A percentile compares a stretch with the other conserved stretches of the same genome.
Evolutionary conservation across 1,140 invertebrate species (phyloP).

Genomic region (Cataglyphis hispanica): DNA sequence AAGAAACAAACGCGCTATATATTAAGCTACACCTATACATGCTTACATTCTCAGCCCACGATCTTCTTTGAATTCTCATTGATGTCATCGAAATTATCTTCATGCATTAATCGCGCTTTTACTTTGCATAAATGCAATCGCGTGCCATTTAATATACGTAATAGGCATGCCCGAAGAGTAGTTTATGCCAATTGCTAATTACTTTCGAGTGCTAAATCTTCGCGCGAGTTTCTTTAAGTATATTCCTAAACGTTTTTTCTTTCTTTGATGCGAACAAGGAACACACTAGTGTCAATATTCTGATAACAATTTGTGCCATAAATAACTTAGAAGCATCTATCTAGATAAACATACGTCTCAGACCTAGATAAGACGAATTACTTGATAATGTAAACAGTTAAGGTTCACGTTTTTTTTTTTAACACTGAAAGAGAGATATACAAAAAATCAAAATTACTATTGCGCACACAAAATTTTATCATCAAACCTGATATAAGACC

Average conservation of each 20-base stretch:
- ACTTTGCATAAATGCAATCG: conserved; percentile 1
- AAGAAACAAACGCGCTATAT: background rate
- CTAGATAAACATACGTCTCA: background rate
- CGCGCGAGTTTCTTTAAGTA: background rate
- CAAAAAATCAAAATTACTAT: too few relatives aligned
- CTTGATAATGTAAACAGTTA: background rate
- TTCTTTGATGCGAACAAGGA: background rate
- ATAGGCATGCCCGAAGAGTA: background rate
- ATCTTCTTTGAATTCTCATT: conserved; percentile 25
- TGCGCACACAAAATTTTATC: too few relatives aligned
- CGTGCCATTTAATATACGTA: conserved; percentile 12
- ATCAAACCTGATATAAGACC: too few relatives aligned
- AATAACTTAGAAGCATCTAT: background rate
- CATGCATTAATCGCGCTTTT: conserved; percentile 3
- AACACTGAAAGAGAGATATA: background rate
- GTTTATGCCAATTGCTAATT: background rate
- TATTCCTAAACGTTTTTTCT: background rate
- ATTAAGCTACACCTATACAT: background rate
- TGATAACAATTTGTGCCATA: background rate
- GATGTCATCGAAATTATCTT: conserved; percentile 15
- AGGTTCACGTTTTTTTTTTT: background rate
- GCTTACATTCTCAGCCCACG: conserved; percentile 22
- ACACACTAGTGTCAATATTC: background rate
- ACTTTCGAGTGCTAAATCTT: background rate
- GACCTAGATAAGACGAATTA: conserved; percentile 19